These are phyloP conservation scores for Clanis bilineata DNA, from an alignment of 2,888 invertebrate genomes.

Conservation along the genomic window DNA sequence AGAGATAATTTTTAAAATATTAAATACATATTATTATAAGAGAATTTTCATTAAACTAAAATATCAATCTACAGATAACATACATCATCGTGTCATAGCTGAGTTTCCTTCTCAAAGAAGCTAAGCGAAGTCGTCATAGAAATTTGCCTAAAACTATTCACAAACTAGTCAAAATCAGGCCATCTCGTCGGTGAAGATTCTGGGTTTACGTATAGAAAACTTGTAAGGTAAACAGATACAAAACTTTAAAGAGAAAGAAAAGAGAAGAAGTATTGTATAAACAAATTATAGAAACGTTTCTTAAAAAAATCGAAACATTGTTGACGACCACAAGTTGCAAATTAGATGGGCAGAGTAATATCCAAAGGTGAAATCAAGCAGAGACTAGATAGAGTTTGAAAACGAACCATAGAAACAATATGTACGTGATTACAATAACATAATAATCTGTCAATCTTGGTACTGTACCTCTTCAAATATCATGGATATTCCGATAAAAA, in stretches of 20 bases:
- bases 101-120: neutral
- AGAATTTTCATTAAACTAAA: slow-evolving; percentile 7
- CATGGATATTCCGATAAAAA: neutral
- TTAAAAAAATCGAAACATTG: too few relatives aligned
- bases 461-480: neutral
- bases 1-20: too few relatives aligned
- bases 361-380: too few relatives aligned
- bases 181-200: slow-evolving; percentile 6
- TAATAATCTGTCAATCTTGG: too few relatives aligned
- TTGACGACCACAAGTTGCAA: too few relatives aligned
- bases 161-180: slow-evolving; percentile 8
- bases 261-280: too few relatives aligned
- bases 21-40: too few relatives aligned
- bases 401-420: too few relatives aligned
- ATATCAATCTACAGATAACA: neutral
- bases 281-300: too few relatives aligned
- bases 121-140: neutral
- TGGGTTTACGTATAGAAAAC: neutral
- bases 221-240: neutral
- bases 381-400: too few relatives aligned
- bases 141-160: slow-evolving; percentile 10
- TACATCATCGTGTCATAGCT: neutral
- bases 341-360: too few relatives aligned
- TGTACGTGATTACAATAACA: neutral
- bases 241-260: too few relatives aligned